These are phyloP conservation scores for Dasyprocta punctata DNA, from an alignment of 2,113 vertebrate genomes.

Conservation along the genomic window DNA sequence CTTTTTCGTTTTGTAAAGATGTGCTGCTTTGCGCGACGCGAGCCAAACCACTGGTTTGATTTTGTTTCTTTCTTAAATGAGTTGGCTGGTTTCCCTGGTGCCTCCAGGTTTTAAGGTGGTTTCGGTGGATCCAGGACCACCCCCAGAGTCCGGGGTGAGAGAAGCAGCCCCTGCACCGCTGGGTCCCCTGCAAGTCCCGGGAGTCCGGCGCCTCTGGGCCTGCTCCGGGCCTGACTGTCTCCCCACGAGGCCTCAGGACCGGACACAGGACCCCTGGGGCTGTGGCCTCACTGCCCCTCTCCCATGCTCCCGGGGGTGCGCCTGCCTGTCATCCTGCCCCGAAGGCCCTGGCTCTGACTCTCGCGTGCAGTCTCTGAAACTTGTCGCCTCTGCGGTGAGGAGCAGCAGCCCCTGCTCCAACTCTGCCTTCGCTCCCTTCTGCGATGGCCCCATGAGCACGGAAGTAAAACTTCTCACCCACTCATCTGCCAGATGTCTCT, in stretches of 20 bases:
- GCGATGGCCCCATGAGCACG: too few species aligned
- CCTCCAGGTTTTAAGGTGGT: neutral
- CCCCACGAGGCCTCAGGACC: accelerated
- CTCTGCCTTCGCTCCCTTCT: neutral
- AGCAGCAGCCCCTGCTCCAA: too few species aligned
- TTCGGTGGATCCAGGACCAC: neutral
- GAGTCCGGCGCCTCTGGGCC: too few species aligned
- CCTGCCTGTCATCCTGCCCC: neutral
- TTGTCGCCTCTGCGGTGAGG: neutral
- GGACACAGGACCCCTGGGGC: neutral
- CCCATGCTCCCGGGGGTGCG: too few species aligned
- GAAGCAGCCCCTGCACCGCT: neutral
- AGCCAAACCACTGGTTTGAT: neutral
- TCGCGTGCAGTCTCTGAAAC: neutral
- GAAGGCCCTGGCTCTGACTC: neutral
- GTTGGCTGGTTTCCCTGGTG: neutral
- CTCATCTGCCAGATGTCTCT: neutral
- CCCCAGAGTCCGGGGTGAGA: neutral
- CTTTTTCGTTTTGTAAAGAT: constrained; percentile 12
- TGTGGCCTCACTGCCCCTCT: too few species aligned
- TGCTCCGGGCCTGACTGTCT: neutral
- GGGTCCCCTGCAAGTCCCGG: neutral
- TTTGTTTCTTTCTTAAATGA: constrained; percentile 13
- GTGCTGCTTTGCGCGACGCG: neutral
- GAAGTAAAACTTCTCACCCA: neutral